Evolutionary conservation across 2,113 vertebrate species (phyloP), one percentile per base, ranked within the genome.

Genomic region (Dolichallabes microphthalmus): DNA sequence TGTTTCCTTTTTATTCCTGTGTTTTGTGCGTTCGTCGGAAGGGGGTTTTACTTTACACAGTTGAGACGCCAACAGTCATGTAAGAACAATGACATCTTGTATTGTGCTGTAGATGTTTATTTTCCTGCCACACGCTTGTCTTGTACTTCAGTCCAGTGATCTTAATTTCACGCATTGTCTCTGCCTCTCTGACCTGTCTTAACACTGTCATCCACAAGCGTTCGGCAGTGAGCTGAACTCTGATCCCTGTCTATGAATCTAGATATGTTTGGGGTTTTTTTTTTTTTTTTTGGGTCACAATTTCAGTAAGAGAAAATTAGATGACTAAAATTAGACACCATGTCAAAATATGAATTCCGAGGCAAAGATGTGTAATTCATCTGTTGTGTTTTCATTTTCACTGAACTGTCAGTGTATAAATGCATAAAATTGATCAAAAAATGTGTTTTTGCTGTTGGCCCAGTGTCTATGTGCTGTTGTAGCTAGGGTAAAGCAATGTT

Each of bases 401-500:
- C 45, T 50, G n/a, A 53, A 69, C 64, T 45, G 39, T 66, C 11
- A 25, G 50, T 91, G 91, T 93, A 90, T 89, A 91, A 90, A 92
- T 89, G 88, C 87, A 90, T 94, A 92, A 93, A 89, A 92, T 92
- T 93, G 53, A 32, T 92, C 22, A 93, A 93, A 14, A 45, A 15
- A 3, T 91, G 90, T 89, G 92, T 94, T 94, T 93, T 92, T 90
- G 91, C 92, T 91, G 89, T 35, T 83, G 87, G 85, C 91, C 91
- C 91, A 91, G 89, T 89, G 88, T 89, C 87, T 80, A 64, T 88
- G 90, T 89, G 96, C 96, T 94, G 96, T 96, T 97, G 96, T 93
- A 94, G 95, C 89, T 90, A 90, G 96, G 96, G 96, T 96, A 95
- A 94, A 96, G 95, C 96, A 96, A 96, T 97, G 96, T 98, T 98